A percentile compares a stretch with the other conserved stretches of the same genome.
Evolutionary conservation across 2,113 vertebrate species (phyloP).

Genomic region (Salvator merianae): DNA sequence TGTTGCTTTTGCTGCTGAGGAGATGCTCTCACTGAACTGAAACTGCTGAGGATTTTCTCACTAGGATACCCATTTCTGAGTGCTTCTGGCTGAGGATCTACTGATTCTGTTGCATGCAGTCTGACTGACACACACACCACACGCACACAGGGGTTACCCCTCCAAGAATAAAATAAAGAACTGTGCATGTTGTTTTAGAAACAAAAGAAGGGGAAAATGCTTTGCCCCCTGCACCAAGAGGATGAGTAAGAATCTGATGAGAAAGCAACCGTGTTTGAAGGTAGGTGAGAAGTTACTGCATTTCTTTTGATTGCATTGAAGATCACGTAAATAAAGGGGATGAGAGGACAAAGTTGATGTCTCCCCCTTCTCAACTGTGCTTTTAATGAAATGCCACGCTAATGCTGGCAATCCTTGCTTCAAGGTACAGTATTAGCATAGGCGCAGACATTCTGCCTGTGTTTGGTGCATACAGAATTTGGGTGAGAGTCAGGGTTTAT

Average conservation of each 20-base stretch:
- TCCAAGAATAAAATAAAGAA: constrained; percentile 17
- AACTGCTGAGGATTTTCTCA: constrained; percentile 74
- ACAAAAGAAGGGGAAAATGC: constrained; percentile 50
- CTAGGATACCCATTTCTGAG: constrained; percentile 64
- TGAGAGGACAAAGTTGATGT: background rate
- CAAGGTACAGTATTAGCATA: background rate
- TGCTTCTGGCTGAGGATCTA: constrained; percentile 54
- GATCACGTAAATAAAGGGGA: constrained; percentile 31
- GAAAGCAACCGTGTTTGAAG: constrained; percentile 66
- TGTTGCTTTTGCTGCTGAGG: constrained; percentile 54
- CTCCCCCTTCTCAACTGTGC: background rate
- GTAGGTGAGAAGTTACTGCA: constrained; percentile 67
- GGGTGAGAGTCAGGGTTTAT: background rate
- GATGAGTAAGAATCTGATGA: constrained; percentile 67
- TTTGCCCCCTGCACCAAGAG: constrained; percentile 60
- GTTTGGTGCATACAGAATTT: background rate
- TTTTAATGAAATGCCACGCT: background rate
- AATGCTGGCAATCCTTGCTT: background rate
- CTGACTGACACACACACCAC: constrained; percentile 33
- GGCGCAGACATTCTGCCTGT: background rate
- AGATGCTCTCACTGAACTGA: constrained; percentile 53
- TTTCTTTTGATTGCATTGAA: constrained; percentile 43
- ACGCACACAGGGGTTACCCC: constrained; percentile 6
- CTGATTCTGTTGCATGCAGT: constrained; percentile 46
- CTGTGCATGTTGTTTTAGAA: constrained; percentile 49